A percentile compares a stretch with the other conserved stretches of the same genome.
These are phyloP conservation scores for Chymomyza costata DNA, from an alignment of 1,140 invertebrate species.

Conservation along the genomic window DNA sequence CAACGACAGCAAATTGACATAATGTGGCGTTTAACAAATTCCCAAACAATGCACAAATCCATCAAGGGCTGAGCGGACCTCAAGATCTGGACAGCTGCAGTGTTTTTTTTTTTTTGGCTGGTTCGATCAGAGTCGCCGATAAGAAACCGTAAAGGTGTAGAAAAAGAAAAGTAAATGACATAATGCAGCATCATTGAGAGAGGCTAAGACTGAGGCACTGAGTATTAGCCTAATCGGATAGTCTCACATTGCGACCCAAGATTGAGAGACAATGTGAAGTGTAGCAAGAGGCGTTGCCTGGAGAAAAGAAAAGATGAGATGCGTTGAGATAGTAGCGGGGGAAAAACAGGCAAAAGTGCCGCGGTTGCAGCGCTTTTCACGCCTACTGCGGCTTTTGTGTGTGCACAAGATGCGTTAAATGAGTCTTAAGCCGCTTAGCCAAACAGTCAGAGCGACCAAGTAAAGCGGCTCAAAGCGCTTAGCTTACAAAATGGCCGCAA, in stretches of 20 bases:
- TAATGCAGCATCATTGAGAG: constrained; percentile 62
- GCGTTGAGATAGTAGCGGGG: constrained; percentile 17
- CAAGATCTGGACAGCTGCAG: constrained; percentile 47
- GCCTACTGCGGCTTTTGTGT: constrained; percentile 50
- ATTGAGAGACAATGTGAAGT: background rate
- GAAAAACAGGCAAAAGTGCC: constrained; percentile 9
- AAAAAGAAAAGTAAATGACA: constrained; percentile 68
- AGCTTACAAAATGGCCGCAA: constrained; percentile 41
- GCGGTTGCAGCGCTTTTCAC: constrained; percentile 63
- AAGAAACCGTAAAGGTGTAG: constrained; percentile 48
- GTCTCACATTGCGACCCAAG: constrained; percentile 10
- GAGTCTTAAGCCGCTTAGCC: constrained; percentile 53
- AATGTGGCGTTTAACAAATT: constrained; percentile 74
- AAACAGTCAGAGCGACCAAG: constrained; percentile 6
- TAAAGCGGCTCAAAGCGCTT: constrained; percentile 26
- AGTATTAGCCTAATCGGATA: constrained; percentile 71
- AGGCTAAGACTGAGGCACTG: constrained; percentile 21
- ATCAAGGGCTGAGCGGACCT: constrained; percentile 15
- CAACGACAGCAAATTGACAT: constrained; percentile 65
- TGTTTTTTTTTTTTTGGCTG: too few species aligned
- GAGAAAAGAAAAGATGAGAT: constrained; percentile 44
- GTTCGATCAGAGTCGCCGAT: constrained; percentile 39
- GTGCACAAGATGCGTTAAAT: constrained; percentile 54
- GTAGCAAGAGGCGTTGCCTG: constrained; percentile 7
- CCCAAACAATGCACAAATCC: constrained; percentile 12